A percentile compares a stretch with the other conserved stretches of the same genome.
Evolutionary conservation across 1,140 invertebrate genomes (phyloP).

Genomic region (Papilio dardanus): DNA sequence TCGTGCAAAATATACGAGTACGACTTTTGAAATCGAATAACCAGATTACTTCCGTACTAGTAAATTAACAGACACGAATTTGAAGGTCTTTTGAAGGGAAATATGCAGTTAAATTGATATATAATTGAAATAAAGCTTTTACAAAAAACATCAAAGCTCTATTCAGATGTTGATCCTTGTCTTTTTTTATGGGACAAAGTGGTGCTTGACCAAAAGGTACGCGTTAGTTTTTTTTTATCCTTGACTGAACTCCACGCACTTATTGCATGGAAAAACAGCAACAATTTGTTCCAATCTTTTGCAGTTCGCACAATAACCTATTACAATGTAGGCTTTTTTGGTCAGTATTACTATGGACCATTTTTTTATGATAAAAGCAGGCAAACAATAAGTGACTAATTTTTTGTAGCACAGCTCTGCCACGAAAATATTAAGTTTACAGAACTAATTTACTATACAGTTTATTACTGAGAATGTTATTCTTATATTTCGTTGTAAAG

Average conservation of each 20-base stretch:
- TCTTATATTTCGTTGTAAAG: not conserved
- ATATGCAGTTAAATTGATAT: not conserved
- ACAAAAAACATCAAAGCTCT: not conserved
- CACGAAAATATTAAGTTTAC: not conserved
- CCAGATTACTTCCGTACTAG: constrained; percentile 1
- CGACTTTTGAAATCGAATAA: constrained; percentile 6
- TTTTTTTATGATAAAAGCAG: not conserved
- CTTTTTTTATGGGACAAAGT: not conserved
- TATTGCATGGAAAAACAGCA: not conserved
- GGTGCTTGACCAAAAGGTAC: not conserved
- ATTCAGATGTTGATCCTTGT: not conserved
- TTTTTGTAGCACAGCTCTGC: not conserved
- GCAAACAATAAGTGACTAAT: not conserved
- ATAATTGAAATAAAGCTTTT: not conserved
- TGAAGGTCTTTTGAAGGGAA: not conserved
- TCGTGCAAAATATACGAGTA: constrained; percentile 1
- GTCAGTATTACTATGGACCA: not conserved
- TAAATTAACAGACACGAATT: not conserved
- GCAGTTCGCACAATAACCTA: constrained; percentile 5
- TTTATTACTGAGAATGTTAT: not conserved
- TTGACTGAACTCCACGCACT: not conserved
- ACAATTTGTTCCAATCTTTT: constrained; percentile 9
- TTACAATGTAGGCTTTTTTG: constrained; percentile 5
- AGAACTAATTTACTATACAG: not conserved
- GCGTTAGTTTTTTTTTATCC: not conserved